These are phyloP conservation scores for Cylloceria caligata DNA, from an alignment of 2,888 invertebrate species.

Conservation along the genomic window DNA sequence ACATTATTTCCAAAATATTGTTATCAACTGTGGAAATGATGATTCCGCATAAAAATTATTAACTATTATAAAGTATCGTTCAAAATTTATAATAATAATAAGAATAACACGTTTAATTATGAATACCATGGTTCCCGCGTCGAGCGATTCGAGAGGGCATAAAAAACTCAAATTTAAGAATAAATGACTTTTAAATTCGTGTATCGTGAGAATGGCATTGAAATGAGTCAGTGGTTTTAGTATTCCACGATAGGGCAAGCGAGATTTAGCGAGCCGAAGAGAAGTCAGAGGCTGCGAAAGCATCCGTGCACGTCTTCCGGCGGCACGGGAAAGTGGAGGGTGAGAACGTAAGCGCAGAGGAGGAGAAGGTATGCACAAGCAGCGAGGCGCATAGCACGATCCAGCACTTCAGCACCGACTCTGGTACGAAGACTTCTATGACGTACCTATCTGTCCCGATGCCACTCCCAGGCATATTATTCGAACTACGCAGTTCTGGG, in stretches of 20 bases:
- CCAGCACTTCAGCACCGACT: slow-evolving; percentile 20
- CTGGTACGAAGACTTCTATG: slow-evolving; percentile 45
- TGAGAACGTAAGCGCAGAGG: slow-evolving; percentile 58
- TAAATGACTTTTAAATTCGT: slow-evolving; percentile 15
- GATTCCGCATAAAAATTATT: too few species aligned
- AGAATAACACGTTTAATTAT: too few species aligned
- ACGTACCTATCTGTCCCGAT: slow-evolving; percentile 42
- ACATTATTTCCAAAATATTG: too few species aligned
- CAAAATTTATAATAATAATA: too few species aligned
- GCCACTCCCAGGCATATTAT: slow-evolving; percentile 66
- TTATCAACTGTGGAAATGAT: too few species aligned
- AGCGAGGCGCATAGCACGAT: slow-evolving; percentile 71
- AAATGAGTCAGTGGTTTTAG: slow-evolving; percentile 30
- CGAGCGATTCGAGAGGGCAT: background rate
- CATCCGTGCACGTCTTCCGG: slow-evolving; percentile 26
- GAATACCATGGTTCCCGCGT: too few species aligned
- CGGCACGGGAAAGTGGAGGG: slow-evolving; percentile 12
- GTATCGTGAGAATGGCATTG: slow-evolving; percentile 12
- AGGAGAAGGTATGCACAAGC: slow-evolving; percentile 63
- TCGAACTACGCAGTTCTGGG: slow-evolving; percentile 72
- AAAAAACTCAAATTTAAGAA: background rate
- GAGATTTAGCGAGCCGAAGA: background rate
- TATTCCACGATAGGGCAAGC: slow-evolving; percentile 20
- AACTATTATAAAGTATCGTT: too few species aligned
- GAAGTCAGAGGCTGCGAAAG: slow-evolving; percentile 19